Evolutionary conservation across 1,140 invertebrate species (phyloP).

Genomic region (Cataglyphis hispanica): DNA sequence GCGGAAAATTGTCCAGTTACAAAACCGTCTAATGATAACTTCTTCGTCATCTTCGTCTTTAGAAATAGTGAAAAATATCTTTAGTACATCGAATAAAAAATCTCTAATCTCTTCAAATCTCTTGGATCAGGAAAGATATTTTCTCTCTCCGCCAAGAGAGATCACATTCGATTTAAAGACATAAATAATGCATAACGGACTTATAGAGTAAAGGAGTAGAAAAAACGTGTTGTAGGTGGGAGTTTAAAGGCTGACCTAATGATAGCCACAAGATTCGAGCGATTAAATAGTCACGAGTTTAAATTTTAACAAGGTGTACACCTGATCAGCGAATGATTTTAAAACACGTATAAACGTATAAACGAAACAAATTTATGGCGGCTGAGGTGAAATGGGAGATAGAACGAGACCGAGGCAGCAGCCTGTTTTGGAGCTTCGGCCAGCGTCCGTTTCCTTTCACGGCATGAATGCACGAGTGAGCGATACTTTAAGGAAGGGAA

Average conservation of each 20-base stretch:
- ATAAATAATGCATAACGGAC: conserved; percentile 5
- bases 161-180: not conserved
- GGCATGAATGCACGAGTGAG: conserved; percentile 41
- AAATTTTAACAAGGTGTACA: conserved; percentile 71
- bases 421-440: conserved; percentile 33
- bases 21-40: not conserved
- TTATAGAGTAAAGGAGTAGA: conserved; percentile 18
- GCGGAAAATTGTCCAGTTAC: not conserved
- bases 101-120: no score
- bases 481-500: conserved; percentile 45
- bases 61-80: not conserved
- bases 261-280: conserved; percentile 33
- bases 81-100: not conserved
- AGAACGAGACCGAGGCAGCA: conserved; percentile 7
- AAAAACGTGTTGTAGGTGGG: conserved; percentile 35
- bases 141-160: not conserved
- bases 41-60: not conserved
- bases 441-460: conserved; percentile 54
- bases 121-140: not conserved
- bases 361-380: conserved; percentile 78
- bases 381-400: not conserved
- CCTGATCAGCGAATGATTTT: conserved; percentile 72
- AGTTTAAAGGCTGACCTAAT: conserved; percentile 41
- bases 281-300: conserved; percentile 52
- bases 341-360: conserved; percentile 73